phyloP scores from a whole-genome alignment of 2,888 invertebrate genomes.

The Drosophila crucigera region DNA sequence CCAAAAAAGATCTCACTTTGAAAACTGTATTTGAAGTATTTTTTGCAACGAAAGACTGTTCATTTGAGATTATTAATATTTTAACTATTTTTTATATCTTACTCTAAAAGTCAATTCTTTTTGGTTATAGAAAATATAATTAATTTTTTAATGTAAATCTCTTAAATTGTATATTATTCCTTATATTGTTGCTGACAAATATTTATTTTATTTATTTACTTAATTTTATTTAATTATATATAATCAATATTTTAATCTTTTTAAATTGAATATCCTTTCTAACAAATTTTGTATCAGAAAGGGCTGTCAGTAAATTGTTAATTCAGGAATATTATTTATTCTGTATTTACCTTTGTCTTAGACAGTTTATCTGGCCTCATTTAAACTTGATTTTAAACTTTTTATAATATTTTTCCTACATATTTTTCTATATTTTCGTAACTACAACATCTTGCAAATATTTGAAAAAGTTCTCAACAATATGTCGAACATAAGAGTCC shows the following conservation, averaged over 20 bases:
- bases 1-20: not conserved
- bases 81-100: not conserved
- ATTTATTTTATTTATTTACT: not conserved
- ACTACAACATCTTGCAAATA: not conserved
- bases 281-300: fast-evolving
- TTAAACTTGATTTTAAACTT: not conserved
- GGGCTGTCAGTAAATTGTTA: not conserved
- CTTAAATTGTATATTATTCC: not conserved
- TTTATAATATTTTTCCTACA: not conserved
- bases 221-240: not conserved
- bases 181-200: not conserved
- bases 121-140: not conserved
- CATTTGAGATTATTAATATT: not conserved
- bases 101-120: not conserved
- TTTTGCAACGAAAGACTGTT: not conserved
- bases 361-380: not conserved
- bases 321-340: not conserved
- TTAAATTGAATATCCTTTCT: not conserved
- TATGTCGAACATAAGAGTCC: not conserved
- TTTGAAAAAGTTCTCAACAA: not conserved
- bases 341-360: not conserved
- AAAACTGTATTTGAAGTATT: not conserved
- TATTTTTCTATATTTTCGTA: not conserved
- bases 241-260: not conserved
- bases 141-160: not conserved